Conservation (phyloP, 2,888 invertebrate species). For the Lithophane leautieri region DNA sequence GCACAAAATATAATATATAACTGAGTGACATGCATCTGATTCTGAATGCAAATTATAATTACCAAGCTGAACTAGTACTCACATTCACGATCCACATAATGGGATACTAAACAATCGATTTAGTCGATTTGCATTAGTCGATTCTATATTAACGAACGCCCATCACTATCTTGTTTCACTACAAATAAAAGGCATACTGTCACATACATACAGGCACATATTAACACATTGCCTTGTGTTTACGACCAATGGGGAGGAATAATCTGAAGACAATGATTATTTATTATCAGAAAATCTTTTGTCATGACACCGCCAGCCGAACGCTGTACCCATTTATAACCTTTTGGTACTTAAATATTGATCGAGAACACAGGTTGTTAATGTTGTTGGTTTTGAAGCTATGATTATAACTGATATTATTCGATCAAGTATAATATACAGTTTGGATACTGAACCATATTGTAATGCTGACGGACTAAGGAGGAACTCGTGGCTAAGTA, state of each 20-base stretch:
- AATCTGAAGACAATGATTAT: conserved; percentile 83
- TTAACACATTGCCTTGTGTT: conserved; percentile 84
- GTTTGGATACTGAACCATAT: not conserved
- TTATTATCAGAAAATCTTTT: conserved; percentile 80
- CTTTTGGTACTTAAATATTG: conserved; percentile 73
- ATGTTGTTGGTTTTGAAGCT: conserved; percentile 67
- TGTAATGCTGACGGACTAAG: not conserved
- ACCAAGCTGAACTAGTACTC: conserved; percentile 12
- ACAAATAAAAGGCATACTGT: conserved; percentile 73
- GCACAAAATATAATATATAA: conserved; percentile 1
- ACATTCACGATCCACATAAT: conserved; percentile 46
- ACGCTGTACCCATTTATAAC: conserved; percentile 76
- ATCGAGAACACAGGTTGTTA: conserved; percentile 66
- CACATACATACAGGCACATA: conserved; percentile 74
- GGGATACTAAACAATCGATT: conserved; percentile 54
- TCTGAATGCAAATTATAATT: conserved; percentile 42
- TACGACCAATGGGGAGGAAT: conserved; percentile 82
- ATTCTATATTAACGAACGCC: conserved; percentile 57
- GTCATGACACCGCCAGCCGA: conserved; percentile 77
- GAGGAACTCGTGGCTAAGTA: too few species aligned
- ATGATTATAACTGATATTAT: conserved; percentile 32
- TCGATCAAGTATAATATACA: conserved; percentile 1
- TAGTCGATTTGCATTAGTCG: conserved; percentile 65
- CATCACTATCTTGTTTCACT: conserved; percentile 60
- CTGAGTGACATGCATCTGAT: not conserved